Evolutionary conservation across 2,888 invertebrate species (phyloP).

Genomic region (Phortica okadai): DNA sequence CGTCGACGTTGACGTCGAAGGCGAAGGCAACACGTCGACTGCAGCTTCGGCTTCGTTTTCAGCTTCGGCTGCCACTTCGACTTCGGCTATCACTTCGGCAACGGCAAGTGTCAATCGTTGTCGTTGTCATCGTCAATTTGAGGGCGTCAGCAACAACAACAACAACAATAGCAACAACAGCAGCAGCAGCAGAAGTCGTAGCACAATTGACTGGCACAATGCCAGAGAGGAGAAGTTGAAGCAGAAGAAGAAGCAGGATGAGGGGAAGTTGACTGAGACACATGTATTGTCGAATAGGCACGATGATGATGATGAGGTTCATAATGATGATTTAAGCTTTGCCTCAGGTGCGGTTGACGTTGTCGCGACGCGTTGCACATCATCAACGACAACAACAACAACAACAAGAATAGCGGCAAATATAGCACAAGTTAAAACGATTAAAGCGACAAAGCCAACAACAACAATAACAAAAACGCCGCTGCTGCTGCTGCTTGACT

Average conservation of each 20-base stretch:
- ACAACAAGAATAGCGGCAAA: slow-evolving; percentile 4
- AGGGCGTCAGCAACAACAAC: background rate
- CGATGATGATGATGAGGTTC: background rate
- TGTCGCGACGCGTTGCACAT: background rate
- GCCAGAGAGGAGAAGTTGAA: too few relatives aligned
- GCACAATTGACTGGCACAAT: background rate
- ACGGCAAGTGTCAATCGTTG: background rate
- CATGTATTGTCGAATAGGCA: too few relatives aligned
- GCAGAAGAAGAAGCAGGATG: too few relatives aligned
- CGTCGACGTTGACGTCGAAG: background rate
- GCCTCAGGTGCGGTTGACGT: background rate
- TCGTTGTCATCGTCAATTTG: background rate
- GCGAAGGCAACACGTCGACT: background rate
- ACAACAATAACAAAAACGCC: slow-evolving; percentile 37
- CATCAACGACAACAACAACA: background rate
- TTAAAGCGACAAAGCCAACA: slow-evolving; percentile 31
- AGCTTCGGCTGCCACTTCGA: too few relatives aligned
- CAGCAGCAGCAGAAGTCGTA: background rate
- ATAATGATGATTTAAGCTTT: background rate
- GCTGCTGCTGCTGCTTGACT: slow-evolving; percentile 40
- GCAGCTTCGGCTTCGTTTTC: background rate
- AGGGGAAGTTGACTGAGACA: too few relatives aligned
- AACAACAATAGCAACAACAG: background rate
- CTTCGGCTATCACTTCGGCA: background rate
- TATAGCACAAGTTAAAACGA: background rate